A percentile compares a stretch with the other conserved stretches of the same genome.
Evolutionary conservation across 2,797 vertebrate species (phyloP).

Genomic region (Enteromius radiatus): DNA sequence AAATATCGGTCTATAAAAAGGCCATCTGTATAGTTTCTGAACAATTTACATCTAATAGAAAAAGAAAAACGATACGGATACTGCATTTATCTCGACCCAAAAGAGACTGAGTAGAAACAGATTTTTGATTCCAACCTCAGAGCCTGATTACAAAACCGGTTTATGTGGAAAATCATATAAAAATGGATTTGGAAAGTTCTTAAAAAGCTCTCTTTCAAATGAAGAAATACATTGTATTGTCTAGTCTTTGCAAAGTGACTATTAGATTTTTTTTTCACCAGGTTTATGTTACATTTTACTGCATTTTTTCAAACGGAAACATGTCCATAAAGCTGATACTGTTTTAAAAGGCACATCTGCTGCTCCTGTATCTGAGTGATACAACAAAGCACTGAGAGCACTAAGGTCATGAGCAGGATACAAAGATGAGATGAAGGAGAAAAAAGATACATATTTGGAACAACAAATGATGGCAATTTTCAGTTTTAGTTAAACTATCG

Average conservation of each 20-base stretch:
- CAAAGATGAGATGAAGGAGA: background rate
- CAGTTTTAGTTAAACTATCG: background rate
- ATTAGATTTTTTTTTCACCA: background rate
- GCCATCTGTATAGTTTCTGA: conserved; percentile 41
- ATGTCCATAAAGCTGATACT: background rate
- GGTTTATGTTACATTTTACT: background rate
- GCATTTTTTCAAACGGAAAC: background rate
- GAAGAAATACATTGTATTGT: background rate
- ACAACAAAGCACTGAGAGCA: background rate
- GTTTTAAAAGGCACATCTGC: background rate
- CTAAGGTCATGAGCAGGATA: background rate
- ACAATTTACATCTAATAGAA: conserved; percentile 50
- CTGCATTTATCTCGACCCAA: conserved; percentile 25
- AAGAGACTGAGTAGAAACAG: background rate
- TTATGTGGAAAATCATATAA: conserved; percentile 38
- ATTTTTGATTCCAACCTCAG: conserved; percentile 19
- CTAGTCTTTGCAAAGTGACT: background rate
- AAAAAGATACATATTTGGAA: background rate
- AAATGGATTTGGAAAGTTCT: conserved; percentile 27
- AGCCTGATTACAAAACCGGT: conserved; percentile 10
- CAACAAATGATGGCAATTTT: background rate
- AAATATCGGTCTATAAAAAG: conserved; percentile 45
- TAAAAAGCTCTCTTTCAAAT: conserved; percentile 12
- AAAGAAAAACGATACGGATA: conserved; percentile 43
- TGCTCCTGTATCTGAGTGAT: background rate